Evolutionary conservation across 1,140 invertebrate genomes (phyloP), one percentile per base, ranked within the genome.

Genomic region (Drosophila subobscura): DNA sequence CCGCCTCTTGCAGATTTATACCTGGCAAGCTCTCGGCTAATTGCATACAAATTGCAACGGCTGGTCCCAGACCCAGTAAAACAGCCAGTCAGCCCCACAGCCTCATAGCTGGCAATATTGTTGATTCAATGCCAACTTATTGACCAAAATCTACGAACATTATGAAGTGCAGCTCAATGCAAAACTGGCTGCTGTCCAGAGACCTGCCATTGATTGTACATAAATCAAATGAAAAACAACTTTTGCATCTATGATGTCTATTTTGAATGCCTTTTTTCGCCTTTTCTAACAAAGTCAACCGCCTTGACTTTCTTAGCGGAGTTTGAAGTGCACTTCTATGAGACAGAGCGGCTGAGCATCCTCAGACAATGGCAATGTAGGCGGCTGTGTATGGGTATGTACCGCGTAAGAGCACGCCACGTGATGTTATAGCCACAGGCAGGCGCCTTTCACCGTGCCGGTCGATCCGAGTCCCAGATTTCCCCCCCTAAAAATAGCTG

Each of bases 301-400:
- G 78, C 78, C 78, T 81, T 81, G 78, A 81, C 78, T 81, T 81
- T 81, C 78, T 81, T 81, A 57, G 72, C 33, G 44, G 7, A 46
- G 57, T 45, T 29, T 59, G 37, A 57, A 77, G 73, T 59, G 54
- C 61, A 41, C 71, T 64, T 46, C 46, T 27, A 33, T 46, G 45
- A 40, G 10, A 47, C 16, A 20, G 16, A 20, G 16, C 51, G 44
- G 10, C 49, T 74, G 61, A 74, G 58, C 65, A 79, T 79, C 71
- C 54, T 64, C 64, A 63, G 42, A 12, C 29, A 55, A 55, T 55
- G 41, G 25, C 44, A 63, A 22, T 37, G 52, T 42, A 65, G 23
- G 47, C 23, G 52, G 23, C 2, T 10, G 7, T 16, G 20, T 20
- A 20, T 20, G 16, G 1, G 16, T 20, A 20, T 20, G 16, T 20